Conservation (phyloP, 2,888 invertebrate species). For the Leptopilina drosophilae region DNA sequence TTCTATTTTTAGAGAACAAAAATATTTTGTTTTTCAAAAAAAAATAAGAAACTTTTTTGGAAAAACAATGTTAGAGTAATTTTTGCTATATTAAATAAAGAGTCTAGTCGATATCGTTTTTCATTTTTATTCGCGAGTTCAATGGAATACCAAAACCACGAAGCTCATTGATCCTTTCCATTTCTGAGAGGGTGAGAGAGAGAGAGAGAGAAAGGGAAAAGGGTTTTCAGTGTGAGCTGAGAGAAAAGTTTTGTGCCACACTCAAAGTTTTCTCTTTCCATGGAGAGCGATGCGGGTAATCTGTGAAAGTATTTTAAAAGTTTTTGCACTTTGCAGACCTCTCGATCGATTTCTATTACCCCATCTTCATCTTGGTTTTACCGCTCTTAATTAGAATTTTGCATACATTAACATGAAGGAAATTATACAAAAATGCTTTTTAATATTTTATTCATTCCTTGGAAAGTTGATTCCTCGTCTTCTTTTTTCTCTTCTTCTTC, state of each 20-base stretch:
- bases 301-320: constrained; percentile 26
- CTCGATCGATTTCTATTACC: constrained; percentile 24
- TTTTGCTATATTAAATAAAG: neutral
- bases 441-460: neutral
- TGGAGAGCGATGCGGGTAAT: constrained; percentile 21
- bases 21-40: neutral
- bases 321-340: constrained; percentile 28
- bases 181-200: neutral
- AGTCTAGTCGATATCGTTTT: neutral
- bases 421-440: no score
- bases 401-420: constrained; percentile 12
- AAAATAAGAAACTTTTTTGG: neutral
- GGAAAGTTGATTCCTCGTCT: neutral
- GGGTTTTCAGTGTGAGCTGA: neutral
- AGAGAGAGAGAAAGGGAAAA: no score
- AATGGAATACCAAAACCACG: neutral
- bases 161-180: constrained; percentile 27
- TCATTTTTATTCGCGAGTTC: constrained; percentile 19
- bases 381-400: constrained; percentile 14
- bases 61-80: constrained; percentile 12
- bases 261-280: constrained; percentile 3
- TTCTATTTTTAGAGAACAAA: neutral
- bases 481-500: no score
- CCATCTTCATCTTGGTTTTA: constrained; percentile 19
- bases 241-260: constrained; percentile 28